Conservation (phyloP, 2,797 vertebrate genomes). For the Parauchenoglanis punctatus region DNA sequence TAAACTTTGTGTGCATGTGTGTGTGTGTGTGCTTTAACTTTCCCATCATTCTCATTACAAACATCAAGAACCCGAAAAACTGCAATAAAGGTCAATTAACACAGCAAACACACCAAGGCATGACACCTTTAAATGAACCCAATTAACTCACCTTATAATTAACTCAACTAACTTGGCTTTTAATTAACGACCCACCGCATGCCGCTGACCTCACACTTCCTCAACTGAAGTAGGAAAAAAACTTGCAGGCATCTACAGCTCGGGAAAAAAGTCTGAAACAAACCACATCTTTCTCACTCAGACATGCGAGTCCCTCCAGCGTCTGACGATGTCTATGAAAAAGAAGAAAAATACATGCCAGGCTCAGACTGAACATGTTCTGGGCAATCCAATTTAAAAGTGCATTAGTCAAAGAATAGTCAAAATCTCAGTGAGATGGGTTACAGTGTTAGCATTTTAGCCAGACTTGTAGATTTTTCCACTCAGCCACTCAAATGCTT, state of each 20-base stretch:
- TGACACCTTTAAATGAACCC: slow-evolving; percentile 64
- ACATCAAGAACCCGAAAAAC: slow-evolving; percentile 57
- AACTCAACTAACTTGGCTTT: slow-evolving; percentile 57
- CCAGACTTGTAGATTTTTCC: neutral
- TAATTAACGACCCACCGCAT: slow-evolving; percentile 5
- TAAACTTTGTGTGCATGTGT: slow-evolving; percentile 17
- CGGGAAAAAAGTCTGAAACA: neutral
- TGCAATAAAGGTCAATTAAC: slow-evolving; percentile 62
- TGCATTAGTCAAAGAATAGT: neutral
- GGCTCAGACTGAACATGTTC: neutral
- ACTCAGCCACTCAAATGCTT: neutral
- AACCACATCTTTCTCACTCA: neutral
- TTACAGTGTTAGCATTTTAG: neutral
- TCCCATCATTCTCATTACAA: slow-evolving; percentile 49
- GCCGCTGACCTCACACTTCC: slow-evolving; percentile 8
- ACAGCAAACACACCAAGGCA: slow-evolving; percentile 53
- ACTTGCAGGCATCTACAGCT: neutral
- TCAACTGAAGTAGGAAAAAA: neutral
- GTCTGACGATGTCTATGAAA: neutral
- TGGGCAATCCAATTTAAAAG: neutral
- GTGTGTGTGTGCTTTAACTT: slow-evolving; percentile 18
- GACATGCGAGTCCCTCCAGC: neutral
- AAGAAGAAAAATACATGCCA: neutral
- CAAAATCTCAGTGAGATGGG: neutral
- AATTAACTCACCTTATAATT: slow-evolving; percentile 60